Evolutionary conservation across 2,113 vertebrate species (phyloP).

Genomic region (Motacilla tschutschensis): DNA sequence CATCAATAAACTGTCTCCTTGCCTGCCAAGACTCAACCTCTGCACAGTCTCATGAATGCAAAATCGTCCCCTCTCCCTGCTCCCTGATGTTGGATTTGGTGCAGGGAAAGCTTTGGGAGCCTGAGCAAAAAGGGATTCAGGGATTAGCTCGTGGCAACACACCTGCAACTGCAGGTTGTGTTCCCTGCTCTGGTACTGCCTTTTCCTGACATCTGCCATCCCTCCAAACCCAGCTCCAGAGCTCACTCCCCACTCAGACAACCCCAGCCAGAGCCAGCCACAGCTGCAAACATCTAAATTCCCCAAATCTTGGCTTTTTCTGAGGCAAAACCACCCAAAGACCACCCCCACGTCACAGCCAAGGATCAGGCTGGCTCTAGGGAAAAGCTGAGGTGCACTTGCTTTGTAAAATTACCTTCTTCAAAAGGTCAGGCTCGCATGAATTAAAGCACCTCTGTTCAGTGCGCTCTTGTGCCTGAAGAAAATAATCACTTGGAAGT

Average conservation of each 20-base stretch:
- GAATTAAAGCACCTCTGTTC: not conserved
- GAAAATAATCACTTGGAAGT: not conserved
- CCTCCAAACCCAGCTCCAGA: not conserved
- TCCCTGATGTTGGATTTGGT: not conserved
- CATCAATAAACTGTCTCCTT: not conserved
- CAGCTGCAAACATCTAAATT: not conserved
- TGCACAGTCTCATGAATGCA: not conserved
- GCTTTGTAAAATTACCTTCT: not conserved
- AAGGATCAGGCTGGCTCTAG: not conserved
- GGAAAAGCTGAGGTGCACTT: not conserved
- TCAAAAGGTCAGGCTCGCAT: not conserved
- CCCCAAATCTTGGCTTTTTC: not conserved
- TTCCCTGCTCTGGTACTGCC: not conserved
- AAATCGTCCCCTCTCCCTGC: not conserved
- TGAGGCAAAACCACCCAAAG: not conserved
- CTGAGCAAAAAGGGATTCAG: not conserved
- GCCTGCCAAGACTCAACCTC: not conserved
- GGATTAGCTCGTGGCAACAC: not conserved
- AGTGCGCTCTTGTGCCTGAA: not conserved
- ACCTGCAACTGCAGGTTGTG: not conserved
- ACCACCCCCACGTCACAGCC: not conserved
- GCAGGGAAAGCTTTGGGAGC: not conserved
- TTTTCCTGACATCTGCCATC: not conserved
- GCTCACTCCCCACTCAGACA: not conserved
- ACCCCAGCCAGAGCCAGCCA: not conserved